Evolutionary conservation across 2,797 vertebrate genomes (phyloP).

Genomic region (Xiphophorus birchmanni): DNA sequence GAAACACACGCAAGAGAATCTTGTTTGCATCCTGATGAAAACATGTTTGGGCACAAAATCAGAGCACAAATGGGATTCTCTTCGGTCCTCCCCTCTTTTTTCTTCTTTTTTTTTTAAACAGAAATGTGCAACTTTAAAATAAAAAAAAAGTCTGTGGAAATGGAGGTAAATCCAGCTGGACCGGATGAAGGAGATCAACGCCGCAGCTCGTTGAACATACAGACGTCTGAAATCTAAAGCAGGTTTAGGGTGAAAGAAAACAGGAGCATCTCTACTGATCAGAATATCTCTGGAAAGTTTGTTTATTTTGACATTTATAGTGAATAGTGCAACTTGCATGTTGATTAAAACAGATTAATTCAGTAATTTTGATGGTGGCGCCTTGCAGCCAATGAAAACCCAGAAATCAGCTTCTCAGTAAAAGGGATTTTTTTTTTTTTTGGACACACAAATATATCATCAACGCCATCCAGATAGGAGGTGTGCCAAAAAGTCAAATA

Average conservation of each 20-base stretch:
- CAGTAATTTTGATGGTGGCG: background rate
- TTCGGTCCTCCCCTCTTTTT: background rate
- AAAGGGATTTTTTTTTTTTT: background rate
- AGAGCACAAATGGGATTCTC: constrained; percentile 9
- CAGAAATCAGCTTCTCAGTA: background rate
- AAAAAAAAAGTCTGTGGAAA: constrained; percentile 27
- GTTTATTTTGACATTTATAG: background rate
- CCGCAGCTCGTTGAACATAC: constrained; percentile 43
- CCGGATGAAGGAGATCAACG: constrained; percentile 15
- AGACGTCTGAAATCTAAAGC: constrained; percentile 8
- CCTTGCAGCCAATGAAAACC: background rate
- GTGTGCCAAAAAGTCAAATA: background rate
- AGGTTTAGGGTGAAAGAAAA: background rate
- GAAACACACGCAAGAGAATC: constrained; percentile 5
- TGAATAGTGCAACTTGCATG: background rate
- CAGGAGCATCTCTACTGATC: background rate
- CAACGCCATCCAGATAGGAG: background rate
- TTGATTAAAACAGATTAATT: background rate
- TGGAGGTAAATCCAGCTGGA: constrained; percentile 37
- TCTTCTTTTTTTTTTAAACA: background rate
- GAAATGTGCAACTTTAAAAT: constrained; percentile 19
- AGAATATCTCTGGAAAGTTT: background rate
- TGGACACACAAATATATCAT: background rate
- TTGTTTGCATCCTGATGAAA: constrained; percentile 37
- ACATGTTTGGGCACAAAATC: constrained; percentile 30